Base-by-base conservation (phyloP, 2,113 vertebrate genomes). In the Lepus timidus region DNA sequence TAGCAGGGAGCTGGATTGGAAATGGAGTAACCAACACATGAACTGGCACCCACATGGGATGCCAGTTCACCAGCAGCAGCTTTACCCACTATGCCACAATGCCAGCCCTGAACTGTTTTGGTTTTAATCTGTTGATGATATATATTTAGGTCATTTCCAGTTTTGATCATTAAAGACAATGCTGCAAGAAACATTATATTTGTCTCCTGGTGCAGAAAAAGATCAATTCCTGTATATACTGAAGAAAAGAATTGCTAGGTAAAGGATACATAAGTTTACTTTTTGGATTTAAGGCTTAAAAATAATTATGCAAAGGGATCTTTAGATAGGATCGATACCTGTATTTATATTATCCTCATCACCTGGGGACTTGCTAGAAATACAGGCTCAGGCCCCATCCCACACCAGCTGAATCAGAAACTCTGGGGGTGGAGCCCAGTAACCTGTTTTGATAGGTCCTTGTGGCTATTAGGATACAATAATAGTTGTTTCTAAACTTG, bases 131-230 rank as follows among this genome's bases (percentile, higher is more conserved):
- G 25, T 83, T 78, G 2, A 8, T 79, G 39, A 12, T 13, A 36
- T 13, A 64, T 13, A 61, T 33, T 81, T 94, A 39, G 1, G 8
- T 80, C 88, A 22, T 49, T 61, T 81, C 5, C 36, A 39, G 23
- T 31, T 80, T 92, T 11, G 13, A 11, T n/a, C 51, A 65, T 70
- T 76, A 70, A 64, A 90, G 94, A 88, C 85, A 61, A 71, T 39
- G 87, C 10, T 58, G 9, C 19, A 88, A 65, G 58, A 90, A 85
- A 44, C 3, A 84, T 83, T 75, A 73, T 89, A 22, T 2, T 33
- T 58, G 20, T 64, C 3, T 83, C 58, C 64, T 49, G 1, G 12
- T 80, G 1, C 23, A 96, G 55, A 64, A 87, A 81, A 70, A 62
- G n/a, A 39, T 29, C 12, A 51, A 73, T 71, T 62, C 86, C 19